A percentile compares a stretch with the other conserved stretches of the same genome.
Conservation (phyloP, 2,888 invertebrate genomes). For the Bugula neritina region DNA sequence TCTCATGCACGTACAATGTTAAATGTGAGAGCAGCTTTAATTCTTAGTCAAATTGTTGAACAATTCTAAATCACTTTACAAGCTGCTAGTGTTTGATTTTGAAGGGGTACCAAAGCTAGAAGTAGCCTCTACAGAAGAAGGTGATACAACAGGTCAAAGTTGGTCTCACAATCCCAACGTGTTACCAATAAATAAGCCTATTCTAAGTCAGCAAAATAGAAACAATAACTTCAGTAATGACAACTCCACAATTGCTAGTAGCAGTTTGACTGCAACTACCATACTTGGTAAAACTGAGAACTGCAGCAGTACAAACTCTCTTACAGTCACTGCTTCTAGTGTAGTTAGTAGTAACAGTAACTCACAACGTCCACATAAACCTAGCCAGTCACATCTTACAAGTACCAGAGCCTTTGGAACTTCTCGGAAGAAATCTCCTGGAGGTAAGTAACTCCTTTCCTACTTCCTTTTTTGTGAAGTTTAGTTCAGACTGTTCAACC, state of each 20-base stretch:
- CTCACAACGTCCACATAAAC: background rate
- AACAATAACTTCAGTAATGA: conserved; percentile 4
- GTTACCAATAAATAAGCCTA: background rate
- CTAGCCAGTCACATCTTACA: background rate
- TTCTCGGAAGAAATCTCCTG: background rate
- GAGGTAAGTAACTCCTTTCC: no score
- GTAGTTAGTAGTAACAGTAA: background rate
- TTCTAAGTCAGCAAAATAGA: background rate
- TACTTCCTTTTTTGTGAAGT: no score
- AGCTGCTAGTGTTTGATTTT: no score
- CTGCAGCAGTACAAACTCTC: background rate
- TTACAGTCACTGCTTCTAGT: background rate
- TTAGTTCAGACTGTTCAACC: no score
- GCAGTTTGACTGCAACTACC: background rate
- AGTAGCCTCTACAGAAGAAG: background rate
- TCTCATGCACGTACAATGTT: no score
- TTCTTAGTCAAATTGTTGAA: no score
- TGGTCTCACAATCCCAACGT: background rate
- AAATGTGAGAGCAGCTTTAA: no score
- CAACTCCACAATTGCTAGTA: background rate
- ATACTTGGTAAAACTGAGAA: background rate
- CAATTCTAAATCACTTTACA: no score
- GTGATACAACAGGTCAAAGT: background rate
- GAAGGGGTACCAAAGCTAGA: background rate
- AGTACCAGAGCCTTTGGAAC: background rate